These are phyloP conservation scores for Oceanites oceanicus DNA, from an alignment of 2,113 vertebrate genomes.

Conservation along the genomic window DNA sequence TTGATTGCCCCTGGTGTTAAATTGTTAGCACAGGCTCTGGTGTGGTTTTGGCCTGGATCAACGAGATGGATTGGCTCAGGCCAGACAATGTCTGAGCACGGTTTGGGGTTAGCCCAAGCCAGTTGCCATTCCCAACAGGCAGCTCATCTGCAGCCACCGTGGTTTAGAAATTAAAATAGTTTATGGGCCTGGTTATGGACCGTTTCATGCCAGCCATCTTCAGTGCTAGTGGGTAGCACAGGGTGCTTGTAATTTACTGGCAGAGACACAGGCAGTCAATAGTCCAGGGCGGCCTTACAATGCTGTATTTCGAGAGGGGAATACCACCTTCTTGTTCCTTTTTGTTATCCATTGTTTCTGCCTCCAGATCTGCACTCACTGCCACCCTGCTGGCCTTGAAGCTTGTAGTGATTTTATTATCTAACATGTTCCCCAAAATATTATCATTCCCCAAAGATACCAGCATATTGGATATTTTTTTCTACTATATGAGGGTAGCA, in stretches of 20 bases:
- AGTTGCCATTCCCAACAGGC: not conserved
- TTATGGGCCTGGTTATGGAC: not conserved
- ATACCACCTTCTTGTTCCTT: not conserved
- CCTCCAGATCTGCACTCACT: not conserved
- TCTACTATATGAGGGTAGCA: not conserved
- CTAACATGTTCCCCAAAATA: not conserved
- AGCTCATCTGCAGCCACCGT: not conserved
- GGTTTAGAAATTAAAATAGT: not conserved
- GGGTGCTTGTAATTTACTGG: not conserved
- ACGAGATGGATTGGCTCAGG: not conserved
- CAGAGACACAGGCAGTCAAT: not conserved
- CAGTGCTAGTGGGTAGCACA: not conserved
- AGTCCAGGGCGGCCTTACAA: not conserved
- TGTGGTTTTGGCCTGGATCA: not conserved
- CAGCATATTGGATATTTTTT: not conserved
- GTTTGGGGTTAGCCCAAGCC: not conserved
- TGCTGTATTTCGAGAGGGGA: not conserved
- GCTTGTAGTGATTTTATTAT: not conserved
- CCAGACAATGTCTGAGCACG: not conserved
- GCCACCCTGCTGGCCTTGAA: not conserved
- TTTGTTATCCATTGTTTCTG: not conserved
- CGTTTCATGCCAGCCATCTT: not conserved
- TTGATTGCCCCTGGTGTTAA: not conserved
- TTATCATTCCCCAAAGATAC: not conserved
- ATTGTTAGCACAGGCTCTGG: not conserved